Evolutionary conservation across 1,140 invertebrate species (phyloP), one percentile per base, ranked within the genome.

Genomic region (Lepidurus arcticus): DNA sequence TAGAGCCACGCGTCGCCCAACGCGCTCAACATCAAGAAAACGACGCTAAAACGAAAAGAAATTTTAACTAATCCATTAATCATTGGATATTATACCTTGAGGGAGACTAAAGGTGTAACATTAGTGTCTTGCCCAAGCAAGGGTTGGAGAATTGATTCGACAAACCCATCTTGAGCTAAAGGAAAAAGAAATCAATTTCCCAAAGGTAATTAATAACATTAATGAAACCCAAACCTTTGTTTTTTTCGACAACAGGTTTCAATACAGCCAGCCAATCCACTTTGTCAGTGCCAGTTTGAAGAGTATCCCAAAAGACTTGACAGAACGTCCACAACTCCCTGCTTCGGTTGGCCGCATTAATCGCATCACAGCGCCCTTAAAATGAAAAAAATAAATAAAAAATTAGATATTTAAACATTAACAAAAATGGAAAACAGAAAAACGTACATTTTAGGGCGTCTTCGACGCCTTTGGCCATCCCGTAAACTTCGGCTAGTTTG

Each of bases 391-490:
- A 45, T 75, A 75, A 74, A 74, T 24, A 13, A 73, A 76, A n/a
- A 43, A 79, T 75, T 21, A 43, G 77, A 78, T 43, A 77, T 45
- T 44, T 42, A 79, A 73, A n/a, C 73, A 42, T n/a, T 1, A 73
- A 76, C 73, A 76, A 76, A 76, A 76, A 74, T 43, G 11, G n/a
- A 7, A 43, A 76, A 43, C 13, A 9, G 76, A 78, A 34, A 78
- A 79, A 85, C 88, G 88, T 84, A 96, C 95, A 89, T 88, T 93
- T 91, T 5, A 98, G 87, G 1, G 93, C 93, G 73, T 90, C 87
- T 85, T 97, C 93, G 80, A 98, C 91, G n/a, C 94, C 96, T 79
- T 90, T 90, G 76, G 97, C 86, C 83, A 93, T 90, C 24, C 92
- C 93, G 42, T 95, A 88, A 85, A 95, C 91, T 0, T 88, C 89